These are phyloP conservation scores for Trypoxylon attenuatum DNA, from an alignment of 2,888 invertebrate species.

Conservation along the genomic window DNA sequence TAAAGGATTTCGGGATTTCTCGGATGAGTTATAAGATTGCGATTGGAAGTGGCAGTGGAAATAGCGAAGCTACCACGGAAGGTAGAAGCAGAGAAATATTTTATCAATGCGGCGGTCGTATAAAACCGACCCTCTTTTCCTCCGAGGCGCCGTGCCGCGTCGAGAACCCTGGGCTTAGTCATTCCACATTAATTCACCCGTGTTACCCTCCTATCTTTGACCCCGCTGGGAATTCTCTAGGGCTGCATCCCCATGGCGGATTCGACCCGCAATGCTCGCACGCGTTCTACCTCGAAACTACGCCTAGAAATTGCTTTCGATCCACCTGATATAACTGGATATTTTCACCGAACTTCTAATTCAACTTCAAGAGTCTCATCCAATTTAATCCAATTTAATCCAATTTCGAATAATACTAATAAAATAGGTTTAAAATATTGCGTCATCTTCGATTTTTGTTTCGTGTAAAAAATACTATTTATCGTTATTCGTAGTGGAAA, in stretches of 20 bases:
- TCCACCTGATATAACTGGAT: too few species aligned
- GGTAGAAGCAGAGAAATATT: constrained; percentile 24
- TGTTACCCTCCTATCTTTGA: constrained; percentile 44
- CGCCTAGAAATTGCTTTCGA: too few species aligned
- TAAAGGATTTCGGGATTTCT: neutral
- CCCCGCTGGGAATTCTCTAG: constrained; percentile 26
- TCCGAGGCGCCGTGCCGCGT: constrained; percentile 21
- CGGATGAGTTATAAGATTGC: too few species aligned
- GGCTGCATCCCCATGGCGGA: constrained; percentile 43
- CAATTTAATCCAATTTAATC: too few species aligned
- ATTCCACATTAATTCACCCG: constrained; percentile 54
- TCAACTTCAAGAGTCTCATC: too few species aligned
- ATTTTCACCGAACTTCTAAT: too few species aligned
- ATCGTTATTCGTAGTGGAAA: too few species aligned
- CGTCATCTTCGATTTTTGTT: constrained; percentile 9
- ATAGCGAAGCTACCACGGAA: constrained; percentile 7
- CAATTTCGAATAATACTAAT: too few species aligned
- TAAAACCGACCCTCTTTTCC: constrained; percentile 18
- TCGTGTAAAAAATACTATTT: constrained; percentile 28
- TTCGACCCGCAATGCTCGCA: constrained; percentile 20
- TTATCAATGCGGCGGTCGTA: constrained; percentile 33
- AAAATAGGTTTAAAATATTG: too few species aligned
- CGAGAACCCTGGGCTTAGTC: constrained; percentile 49
- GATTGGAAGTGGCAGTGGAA: constrained; percentile 9
- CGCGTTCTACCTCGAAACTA: too few species aligned